phyloP scores from a whole-genome alignment of 2,797 vertebrate species.

The Jordanella pulchra region DNA sequence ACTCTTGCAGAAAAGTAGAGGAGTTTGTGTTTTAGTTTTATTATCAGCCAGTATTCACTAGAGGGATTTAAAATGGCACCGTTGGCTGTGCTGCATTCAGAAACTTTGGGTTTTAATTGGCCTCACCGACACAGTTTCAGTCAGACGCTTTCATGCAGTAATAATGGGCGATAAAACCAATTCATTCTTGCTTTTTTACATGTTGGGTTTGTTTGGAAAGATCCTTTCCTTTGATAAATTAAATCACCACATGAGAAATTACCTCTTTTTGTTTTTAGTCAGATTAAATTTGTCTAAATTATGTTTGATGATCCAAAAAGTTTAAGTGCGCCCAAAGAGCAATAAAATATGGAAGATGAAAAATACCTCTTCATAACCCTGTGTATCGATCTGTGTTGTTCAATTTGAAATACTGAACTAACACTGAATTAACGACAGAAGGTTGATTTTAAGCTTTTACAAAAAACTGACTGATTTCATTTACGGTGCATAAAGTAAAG shows the following conservation, averaged over 20 bases:
- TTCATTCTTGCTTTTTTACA: neutral
- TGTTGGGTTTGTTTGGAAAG: neutral
- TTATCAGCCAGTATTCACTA: constrained; percentile 24
- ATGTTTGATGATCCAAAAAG: neutral
- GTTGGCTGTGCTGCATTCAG: neutral
- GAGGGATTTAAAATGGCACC: constrained; percentile 13
- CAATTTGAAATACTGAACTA: too few species aligned
- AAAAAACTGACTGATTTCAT: neutral
- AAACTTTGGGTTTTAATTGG: constrained; percentile 9
- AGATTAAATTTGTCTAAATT: neutral
- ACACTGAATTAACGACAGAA: neutral
- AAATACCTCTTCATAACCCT: too few species aligned
- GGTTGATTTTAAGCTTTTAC: neutral
- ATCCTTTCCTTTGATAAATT: neutral
- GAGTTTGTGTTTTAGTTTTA: constrained; percentile 26
- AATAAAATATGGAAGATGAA: neutral
- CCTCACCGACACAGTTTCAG: neutral
- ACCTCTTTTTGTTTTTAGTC: neutral
- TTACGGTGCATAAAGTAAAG: neutral
- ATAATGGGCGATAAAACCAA: too few species aligned
- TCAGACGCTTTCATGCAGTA: neutral
- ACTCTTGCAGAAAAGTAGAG: constrained; percentile 26
- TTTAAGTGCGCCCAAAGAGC: neutral
- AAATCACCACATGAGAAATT: neutral
- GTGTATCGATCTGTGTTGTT: too few species aligned